phyloP scores from a whole-genome alignment of 1,140 invertebrate genomes.

The Sweltsa coloradensis region DNA sequence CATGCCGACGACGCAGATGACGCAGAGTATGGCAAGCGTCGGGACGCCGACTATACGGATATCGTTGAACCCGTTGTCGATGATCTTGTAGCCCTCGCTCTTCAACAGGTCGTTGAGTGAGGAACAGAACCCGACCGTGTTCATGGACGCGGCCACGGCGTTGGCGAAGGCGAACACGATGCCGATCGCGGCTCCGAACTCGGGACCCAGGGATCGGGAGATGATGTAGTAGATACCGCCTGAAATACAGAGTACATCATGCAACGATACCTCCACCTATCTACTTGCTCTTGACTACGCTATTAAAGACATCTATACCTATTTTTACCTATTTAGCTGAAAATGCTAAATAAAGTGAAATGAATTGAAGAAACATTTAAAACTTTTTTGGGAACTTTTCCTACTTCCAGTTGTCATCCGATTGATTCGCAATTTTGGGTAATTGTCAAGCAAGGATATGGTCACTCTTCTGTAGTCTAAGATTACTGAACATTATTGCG shows the following conservation, averaged over 20 bases:
- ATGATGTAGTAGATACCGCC: constrained; percentile 96
- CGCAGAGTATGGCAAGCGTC: constrained; percentile 60
- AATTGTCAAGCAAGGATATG: too few species aligned
- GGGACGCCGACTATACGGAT: constrained; percentile 63
- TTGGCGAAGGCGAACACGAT: constrained; percentile 96
- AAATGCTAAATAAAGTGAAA: too few species aligned
- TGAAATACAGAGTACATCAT: too few species aligned
- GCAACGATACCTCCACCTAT: too few species aligned
- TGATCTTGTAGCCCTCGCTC: constrained; percentile 45
- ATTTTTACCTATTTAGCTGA: too few species aligned
- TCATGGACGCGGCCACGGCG: constrained; percentile 92
- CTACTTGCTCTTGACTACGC: too few species aligned
- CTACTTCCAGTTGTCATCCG: too few species aligned
- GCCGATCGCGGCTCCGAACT: constrained; percentile 95
- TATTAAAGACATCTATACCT: too few species aligned
- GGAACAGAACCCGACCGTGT: constrained; percentile 96
- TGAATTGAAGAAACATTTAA: too few species aligned
- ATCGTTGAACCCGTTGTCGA: constrained; percentile 65
- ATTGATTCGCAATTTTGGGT: background rate
- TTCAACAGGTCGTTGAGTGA: constrained; percentile 68
- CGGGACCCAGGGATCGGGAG: constrained; percentile 89
- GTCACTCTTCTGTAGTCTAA: too few species aligned
- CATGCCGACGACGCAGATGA: constrained; percentile 83
- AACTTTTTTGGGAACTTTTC: too few species aligned
- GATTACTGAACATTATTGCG: too few species aligned